Percentiles rank a stretch among this genome's conserved stretches.
Evolutionary conservation across 2,888 invertebrate species (phyloP).

Genomic region (Pasiphila rectangulata): DNA sequence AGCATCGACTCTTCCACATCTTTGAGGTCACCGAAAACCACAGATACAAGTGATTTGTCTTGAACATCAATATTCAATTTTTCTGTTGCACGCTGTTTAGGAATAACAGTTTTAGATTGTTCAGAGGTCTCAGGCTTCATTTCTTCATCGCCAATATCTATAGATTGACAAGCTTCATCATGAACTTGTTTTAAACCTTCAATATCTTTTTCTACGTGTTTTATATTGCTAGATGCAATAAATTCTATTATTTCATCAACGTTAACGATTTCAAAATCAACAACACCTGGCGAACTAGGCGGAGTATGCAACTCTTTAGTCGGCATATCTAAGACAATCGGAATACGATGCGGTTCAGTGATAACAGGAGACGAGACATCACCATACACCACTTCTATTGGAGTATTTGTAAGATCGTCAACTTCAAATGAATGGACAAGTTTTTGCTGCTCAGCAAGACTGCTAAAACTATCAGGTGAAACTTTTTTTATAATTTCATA

Average conservation of each 20-base stretch:
- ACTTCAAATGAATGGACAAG: conserved; percentile 48
- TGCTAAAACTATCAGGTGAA: conserved; percentile 9
- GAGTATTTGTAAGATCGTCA: conserved; percentile 50
- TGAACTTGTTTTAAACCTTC: background rate
- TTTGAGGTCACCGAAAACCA: conserved; percentile 53
- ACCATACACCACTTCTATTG: conserved; percentile 45
- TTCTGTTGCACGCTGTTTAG: conserved; percentile 1
- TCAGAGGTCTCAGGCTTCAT: background rate
- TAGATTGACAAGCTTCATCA: background rate
- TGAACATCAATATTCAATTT: conserved; percentile 44
- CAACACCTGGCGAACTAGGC: conserved; percentile 11
- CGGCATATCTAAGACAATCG: background rate
- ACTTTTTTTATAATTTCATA: conserved; percentile 1
- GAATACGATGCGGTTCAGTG: conserved; percentile 22
- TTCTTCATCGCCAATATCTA: background rate
- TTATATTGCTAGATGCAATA: conserved; percentile 6
- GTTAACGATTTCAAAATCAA: conserved; percentile 31
- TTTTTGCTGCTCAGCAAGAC: conserved; percentile 25
- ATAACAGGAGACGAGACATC: conserved; percentile 31
- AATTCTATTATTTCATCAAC: conserved; percentile 25
- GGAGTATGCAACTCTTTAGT: background rate
- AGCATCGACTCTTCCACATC: conserved; percentile 41
- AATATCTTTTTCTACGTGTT: conserved; percentile 3
- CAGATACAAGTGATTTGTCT: conserved; percentile 49
- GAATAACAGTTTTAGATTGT: conserved; percentile 1